Evolutionary conservation across 2,888 invertebrate genomes (phyloP), one percentile per base, ranked within the genome.

Genomic region (Synergus japonicus): DNA sequence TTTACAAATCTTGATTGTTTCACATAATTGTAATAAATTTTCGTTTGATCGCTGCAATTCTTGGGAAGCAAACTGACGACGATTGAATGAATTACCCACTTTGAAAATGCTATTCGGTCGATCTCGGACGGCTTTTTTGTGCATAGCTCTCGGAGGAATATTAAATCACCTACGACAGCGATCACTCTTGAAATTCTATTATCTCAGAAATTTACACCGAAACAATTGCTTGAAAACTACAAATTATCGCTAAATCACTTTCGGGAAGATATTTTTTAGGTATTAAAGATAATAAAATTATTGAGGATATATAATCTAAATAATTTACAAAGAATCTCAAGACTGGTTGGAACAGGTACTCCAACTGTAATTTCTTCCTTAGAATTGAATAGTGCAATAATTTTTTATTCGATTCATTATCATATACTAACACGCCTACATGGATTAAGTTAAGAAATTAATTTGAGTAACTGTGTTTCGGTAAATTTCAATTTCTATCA

Each of bases 61-160:
- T 29, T n/a, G 69, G 69, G 69, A 69, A 69, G 49, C n/a, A 69
- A 49, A 46, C 49, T 49, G 77, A 58, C 22, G 65, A 73, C 64
- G 49, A 76, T 69, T 69, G 49, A 69, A 69, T 69, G 10, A 29
- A 69, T 77, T 73, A 60, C 64, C 76, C 69, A 79, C 77, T 82
- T 81, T 78, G 64, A 58, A 69, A 80, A 79, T 58, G 73, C 80
- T 79, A 76, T 76, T 73, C 81, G 64, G 77, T 80, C 69, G 73
- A 81, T 80, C 79, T 80, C 58, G 79, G 80, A 80, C 81, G 82
- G 81, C 67, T 78, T 83, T 81, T 77, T 76, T 77, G 76, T 69
- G 69, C 69, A 69, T 49, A 29, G n/a, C 69, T 49, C 49, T 80
- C 60, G 43, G 44, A 73, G 67, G 37, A 78, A 78, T 77, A 44